A percentile compares a stretch with the other conserved stretches of the same genome.
phyloP scores from a whole-genome alignment of 1,140 invertebrate species.

The Drosophila sproati region DNA sequence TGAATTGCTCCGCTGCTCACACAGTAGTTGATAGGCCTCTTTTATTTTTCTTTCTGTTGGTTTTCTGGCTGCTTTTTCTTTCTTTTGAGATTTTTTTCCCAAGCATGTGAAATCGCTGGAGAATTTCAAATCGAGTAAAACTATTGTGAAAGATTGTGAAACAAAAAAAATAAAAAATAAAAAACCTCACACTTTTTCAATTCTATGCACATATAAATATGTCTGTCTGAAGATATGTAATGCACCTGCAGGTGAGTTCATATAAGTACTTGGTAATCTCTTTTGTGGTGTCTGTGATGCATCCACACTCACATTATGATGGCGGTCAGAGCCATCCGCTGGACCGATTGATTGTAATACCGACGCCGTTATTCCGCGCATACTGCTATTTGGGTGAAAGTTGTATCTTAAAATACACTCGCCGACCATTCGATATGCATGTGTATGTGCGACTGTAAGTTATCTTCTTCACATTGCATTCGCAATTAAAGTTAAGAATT shows the following conservation, averaged over 20 bases:
- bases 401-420: constrained; percentile 42
- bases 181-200: constrained; percentile 30
- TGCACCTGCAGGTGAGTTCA: constrained; percentile 36
- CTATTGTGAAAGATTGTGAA: constrained; percentile 39
- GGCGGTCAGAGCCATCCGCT: constrained; percentile 33
- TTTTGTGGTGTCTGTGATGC: constrained; percentile 11
- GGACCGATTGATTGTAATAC: constrained; percentile 60
- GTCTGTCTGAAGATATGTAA: background rate
- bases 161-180: background rate
- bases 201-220: constrained; percentile 33
- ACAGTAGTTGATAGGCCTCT: constrained; percentile 65
- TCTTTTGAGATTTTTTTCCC: constrained; percentile 69
- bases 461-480: background rate
- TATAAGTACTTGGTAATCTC: constrained; percentile 28
- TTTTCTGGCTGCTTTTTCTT: constrained; percentile 56
- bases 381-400: constrained; percentile 62
- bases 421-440: constrained; percentile 11
- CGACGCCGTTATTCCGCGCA: constrained; percentile 36
- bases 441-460: background rate
- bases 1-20: constrained; percentile 52
- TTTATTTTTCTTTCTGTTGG: constrained; percentile 34
- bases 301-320: constrained; percentile 20
- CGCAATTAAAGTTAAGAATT: constrained; percentile 1
- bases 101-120: constrained; percentile 54
- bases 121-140: constrained; percentile 49